Evolutionary conservation across 2,113 vertebrate genomes (phyloP).

Genomic region (Phrynocephalus versicolor): DNA sequence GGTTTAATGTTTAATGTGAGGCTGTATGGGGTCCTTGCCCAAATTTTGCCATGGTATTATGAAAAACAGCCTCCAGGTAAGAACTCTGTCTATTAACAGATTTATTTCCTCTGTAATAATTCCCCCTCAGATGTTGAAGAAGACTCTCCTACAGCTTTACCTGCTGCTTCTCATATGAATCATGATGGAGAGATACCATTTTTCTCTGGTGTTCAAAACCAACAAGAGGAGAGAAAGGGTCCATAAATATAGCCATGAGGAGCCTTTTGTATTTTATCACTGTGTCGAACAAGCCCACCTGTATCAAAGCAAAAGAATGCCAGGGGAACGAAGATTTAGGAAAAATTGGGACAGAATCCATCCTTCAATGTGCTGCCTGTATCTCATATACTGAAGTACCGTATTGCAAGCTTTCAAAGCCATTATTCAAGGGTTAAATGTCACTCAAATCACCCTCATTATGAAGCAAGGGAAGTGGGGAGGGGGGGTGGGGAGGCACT

Average conservation of each 20-base stretch:
- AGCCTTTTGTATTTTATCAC: constrained; percentile 66
- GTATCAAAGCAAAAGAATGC: constrained; percentile 62
- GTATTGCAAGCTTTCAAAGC: constrained; percentile 43
- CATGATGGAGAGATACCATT: constrained; percentile 58
- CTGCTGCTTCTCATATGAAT: constrained; percentile 68
- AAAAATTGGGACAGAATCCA: constrained; percentile 47
- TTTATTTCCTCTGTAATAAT: constrained; percentile 69
- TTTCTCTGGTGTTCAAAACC: constrained; percentile 77
- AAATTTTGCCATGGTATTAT: constrained; percentile 45
- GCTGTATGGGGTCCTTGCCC: constrained; percentile 24
- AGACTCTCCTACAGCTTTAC: constrained; percentile 61
- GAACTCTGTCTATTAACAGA: constrained; percentile 62
- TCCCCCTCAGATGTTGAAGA: constrained; percentile 62
- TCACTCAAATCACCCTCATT: constrained; percentile 78
- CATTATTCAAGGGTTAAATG: constrained; percentile 79
- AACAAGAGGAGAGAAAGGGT: constrained; percentile 57
- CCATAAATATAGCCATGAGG: constrained; percentile 72
- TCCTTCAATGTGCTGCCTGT: constrained; percentile 51
- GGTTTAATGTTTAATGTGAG: too few species aligned
- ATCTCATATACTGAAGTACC: constrained; percentile 26
- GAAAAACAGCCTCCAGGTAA: constrained; percentile 59
- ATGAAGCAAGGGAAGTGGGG: constrained; percentile 65
- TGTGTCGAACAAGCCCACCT: constrained; percentile 66
- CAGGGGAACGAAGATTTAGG: constrained; percentile 52
- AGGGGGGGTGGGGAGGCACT: constrained; percentile 59